Percentiles rank a stretch among this genome's conserved stretches.
These are phyloP conservation scores for Drosophila merina DNA, from an alignment of 2,888 invertebrate species.

Conservation along the genomic window DNA sequence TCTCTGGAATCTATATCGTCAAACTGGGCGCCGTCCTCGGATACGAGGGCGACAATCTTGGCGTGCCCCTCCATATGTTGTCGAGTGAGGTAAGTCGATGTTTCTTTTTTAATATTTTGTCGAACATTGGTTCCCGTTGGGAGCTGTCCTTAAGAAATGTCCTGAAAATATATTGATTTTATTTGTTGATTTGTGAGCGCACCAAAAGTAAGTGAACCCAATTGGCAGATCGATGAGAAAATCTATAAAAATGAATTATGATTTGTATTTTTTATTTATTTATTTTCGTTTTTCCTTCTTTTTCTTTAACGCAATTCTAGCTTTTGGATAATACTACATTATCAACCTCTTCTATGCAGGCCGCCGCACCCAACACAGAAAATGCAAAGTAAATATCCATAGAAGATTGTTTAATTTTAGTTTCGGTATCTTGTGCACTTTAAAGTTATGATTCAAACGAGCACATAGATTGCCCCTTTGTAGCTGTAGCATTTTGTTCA, in stretches of 20 bases:
- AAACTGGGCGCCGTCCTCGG: slow-evolving; percentile 92
- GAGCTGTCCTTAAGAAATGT: neutral
- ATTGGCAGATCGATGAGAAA: slow-evolving; percentile 56
- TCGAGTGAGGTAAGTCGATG: slow-evolving; percentile 86
- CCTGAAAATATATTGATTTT: slow-evolving; percentile 14
- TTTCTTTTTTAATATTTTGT: neutral
- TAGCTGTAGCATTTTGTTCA: slow-evolving; percentile 31
- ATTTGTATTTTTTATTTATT: slow-evolving; percentile 47
- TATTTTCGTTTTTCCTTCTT: slow-evolving; percentile 71
- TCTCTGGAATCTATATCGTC: slow-evolving; percentile 92
- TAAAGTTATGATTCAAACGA: slow-evolving; percentile 4
- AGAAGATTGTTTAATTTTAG: slow-evolving; percentile 64
- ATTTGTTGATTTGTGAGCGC: slow-evolving; percentile 60
- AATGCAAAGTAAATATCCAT: slow-evolving; percentile 87
- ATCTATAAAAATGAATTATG: slow-evolving; percentile 23
- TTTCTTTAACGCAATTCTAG: slow-evolving; percentile 86
- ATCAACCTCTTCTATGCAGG: slow-evolving; percentile 84
- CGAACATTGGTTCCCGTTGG: too few relatives aligned
- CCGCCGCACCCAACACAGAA: slow-evolving; percentile 85
- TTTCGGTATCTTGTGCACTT: slow-evolving; percentile 32
- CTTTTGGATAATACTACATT: slow-evolving; percentile 86
- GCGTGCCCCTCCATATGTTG: slow-evolving; percentile 85
- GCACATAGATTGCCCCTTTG: slow-evolving; percentile 16
- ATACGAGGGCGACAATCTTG: slow-evolving; percentile 87
- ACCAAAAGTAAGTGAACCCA: slow-evolving; percentile 58